Percentiles rank a stretch among this genome's conserved stretches.
Conservation (phyloP, 2,888 invertebrate genomes). For the Cryptus armator region DNA sequence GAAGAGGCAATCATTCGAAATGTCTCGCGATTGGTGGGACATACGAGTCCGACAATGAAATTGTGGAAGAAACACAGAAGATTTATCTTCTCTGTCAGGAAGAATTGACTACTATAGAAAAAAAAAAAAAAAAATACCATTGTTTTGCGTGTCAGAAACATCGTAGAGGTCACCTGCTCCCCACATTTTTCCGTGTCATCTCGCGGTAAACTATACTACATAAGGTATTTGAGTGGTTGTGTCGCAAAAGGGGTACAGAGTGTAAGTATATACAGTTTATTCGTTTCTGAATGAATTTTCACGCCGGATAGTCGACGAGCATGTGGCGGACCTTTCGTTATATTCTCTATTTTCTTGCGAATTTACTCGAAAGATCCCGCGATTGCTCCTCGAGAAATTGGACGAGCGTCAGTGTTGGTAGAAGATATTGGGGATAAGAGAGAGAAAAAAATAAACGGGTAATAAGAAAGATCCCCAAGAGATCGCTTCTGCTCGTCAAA, state of each 20-base stretch:
- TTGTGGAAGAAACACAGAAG: neutral
- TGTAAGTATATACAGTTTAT: neutral
- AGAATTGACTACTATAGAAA: conserved; percentile 1
- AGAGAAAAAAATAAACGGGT: conserved; percentile 47
- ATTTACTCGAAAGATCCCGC: conserved; percentile 52
- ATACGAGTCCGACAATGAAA: neutral
- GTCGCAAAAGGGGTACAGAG: conserved; percentile 7
- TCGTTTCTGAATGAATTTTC: conserved; percentile 44
- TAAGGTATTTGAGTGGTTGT: neutral
- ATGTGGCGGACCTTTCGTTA: conserved; percentile 33
- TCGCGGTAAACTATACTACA: neutral
- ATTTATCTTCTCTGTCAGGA: conserved; percentile 8
- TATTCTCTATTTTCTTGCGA: conserved; percentile 29
- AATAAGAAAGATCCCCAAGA: conserved; percentile 59
- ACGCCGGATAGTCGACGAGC: conserved; percentile 20
- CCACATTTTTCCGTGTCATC: neutral
- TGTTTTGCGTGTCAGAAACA: neutral
- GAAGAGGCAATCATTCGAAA: neutral
- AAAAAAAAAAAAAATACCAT: conserved; percentile 6
- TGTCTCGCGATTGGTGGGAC: neutral
- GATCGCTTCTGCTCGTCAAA: conserved; percentile 37
- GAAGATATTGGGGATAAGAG: conserved; percentile 33
- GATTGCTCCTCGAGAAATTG: conserved; percentile 48
- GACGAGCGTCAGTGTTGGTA: conserved; percentile 31
- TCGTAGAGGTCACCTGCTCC: conserved; percentile 5